Evolutionary conservation across 2,113 vertebrate species (phyloP), one percentile per base, ranked within the genome.

Genomic region (Gymnobelideus leadbeateri): DNA sequence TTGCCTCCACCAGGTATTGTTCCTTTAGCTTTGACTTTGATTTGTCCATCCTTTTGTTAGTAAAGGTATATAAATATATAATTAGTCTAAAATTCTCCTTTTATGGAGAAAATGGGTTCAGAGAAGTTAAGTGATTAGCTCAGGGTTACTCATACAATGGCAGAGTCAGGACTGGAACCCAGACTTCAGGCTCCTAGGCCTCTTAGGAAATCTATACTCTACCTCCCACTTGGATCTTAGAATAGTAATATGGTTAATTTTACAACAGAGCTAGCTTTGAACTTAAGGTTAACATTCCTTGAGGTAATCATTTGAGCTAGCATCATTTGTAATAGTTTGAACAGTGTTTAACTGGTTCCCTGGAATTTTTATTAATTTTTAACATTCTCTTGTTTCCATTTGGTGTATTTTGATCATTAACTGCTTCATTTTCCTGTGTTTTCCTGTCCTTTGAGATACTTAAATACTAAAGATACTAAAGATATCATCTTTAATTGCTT

Each of bases 1-100:
- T 98, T 99, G 95, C 99, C 99, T 23, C 99, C 99, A 54, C 99
- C 99, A 99, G 99, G 99, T 99, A 98, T 90, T 92, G 91, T 26
- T 53, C 6, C 92, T 2, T 89, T 53, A 0, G n/a, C 5, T 12
- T 68, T 43, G 51, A 25, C 5, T 90, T 21, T 10, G 3, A 68
- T 68, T 68, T 68, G n/a, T 21, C 68, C 7, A 84, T 43, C 23
- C 37, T 84, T 43, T 43, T 84, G 37, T 43, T n/a, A 84, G n/a
- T 43, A 84, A 68, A 68, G 3, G 31, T 68, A 68, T 37, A 16
- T 16, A n/a, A 84, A 84, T 16, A 84, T 43, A 84, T 23, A 84
- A 77, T 0, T 23, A 68, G 57, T 28, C 3, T 68, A 3, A 68
- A 14, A 68, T 68, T 68, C 61, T 57, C 55, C 16, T 68, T n/a